These are phyloP conservation scores for Drosophila ezoana DNA, from an alignment of 2,888 invertebrate species.

Conservation along the genomic window DNA sequence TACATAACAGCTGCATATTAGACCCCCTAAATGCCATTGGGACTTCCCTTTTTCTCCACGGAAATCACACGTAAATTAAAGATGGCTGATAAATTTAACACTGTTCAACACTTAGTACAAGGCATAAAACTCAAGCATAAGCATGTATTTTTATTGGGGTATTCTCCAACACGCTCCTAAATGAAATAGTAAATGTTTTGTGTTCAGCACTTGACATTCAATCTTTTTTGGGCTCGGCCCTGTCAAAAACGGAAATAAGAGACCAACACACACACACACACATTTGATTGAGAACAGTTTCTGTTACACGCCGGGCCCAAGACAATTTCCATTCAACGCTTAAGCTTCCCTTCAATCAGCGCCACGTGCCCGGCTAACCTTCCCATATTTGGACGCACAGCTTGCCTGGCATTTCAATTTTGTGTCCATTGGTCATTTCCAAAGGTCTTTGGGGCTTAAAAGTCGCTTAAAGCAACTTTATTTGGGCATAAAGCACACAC, in stretches of 20 bases:
- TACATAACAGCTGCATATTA: no score
- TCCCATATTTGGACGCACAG: slow-evolving; percentile 29
- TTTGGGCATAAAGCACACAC: slow-evolving; percentile 60
- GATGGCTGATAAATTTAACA: background rate
- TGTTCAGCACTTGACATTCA: slow-evolving; percentile 44
- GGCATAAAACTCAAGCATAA: background rate
- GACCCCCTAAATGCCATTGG: background rate
- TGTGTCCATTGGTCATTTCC: slow-evolving; percentile 45
- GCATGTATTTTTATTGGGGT: slow-evolving; percentile 2
- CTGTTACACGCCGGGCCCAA: slow-evolving; percentile 36
- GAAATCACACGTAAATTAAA: slow-evolving; percentile 16
- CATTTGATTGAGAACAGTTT: slow-evolving; percentile 38
- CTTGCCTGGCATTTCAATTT: slow-evolving; percentile 58
- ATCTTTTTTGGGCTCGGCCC: slow-evolving; percentile 25
- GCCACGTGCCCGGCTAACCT: slow-evolving; percentile 53
- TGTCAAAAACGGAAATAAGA: slow-evolving; percentile 45
- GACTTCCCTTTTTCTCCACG: background rate
- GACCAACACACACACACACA: background rate
- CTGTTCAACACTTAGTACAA: slow-evolving; percentile 7
- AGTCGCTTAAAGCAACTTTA: slow-evolving; percentile 52
- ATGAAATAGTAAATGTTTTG: slow-evolving; percentile 42
- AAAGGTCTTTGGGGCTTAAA: slow-evolving; percentile 31
- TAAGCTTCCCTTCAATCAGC: slow-evolving; percentile 30
- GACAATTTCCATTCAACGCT: slow-evolving; percentile 48
- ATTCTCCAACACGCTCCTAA: slow-evolving; percentile 2